Evolutionary conservation across 2,113 vertebrate genomes (phyloP).

Genomic region (Dendropsophus ebraccatus): DNA sequence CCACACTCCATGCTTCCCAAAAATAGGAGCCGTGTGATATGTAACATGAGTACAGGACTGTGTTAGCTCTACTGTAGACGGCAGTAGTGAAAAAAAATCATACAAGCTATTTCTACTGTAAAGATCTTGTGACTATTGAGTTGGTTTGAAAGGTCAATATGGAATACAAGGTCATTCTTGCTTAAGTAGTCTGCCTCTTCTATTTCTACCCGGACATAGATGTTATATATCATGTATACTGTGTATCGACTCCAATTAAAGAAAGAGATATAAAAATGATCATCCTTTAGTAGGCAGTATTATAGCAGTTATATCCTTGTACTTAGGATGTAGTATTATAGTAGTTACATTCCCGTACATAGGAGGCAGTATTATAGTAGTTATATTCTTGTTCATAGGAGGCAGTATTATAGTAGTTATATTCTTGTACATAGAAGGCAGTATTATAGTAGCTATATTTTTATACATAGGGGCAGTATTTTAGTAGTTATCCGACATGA

Average conservation of each 20-base stretch:
- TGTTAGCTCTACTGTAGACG: neutral
- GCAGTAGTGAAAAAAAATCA: neutral
- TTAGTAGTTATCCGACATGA: too few relatives aligned
- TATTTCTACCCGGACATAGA: too few relatives aligned
- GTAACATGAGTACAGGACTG: conserved; percentile 1
- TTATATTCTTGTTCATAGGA: neutral
- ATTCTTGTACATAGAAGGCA: neutral
- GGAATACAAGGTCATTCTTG: neutral
- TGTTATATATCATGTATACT: too few relatives aligned
- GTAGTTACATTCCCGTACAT: neutral
- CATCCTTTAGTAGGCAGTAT: neutral
- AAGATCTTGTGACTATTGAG: conserved; percentile 4
- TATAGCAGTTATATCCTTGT: conserved; percentile 8
- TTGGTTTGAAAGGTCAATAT: conserved; percentile 16
- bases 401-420: conserved; percentile 5
- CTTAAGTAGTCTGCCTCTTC: neutral
- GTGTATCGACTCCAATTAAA: too few relatives aligned
- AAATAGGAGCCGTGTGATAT: conserved; percentile 54
- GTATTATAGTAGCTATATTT: conserved; percentile 1
- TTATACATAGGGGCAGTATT: too few relatives aligned
- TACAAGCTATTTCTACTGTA: conserved; percentile 32
- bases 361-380: neutral
- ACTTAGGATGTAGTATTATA: neutral
- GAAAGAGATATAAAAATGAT: neutral
- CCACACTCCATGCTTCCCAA: neutral